Base-by-base conservation (phyloP, 2,113 vertebrate genomes). In the Antidorcas marsupialis region DNA sequence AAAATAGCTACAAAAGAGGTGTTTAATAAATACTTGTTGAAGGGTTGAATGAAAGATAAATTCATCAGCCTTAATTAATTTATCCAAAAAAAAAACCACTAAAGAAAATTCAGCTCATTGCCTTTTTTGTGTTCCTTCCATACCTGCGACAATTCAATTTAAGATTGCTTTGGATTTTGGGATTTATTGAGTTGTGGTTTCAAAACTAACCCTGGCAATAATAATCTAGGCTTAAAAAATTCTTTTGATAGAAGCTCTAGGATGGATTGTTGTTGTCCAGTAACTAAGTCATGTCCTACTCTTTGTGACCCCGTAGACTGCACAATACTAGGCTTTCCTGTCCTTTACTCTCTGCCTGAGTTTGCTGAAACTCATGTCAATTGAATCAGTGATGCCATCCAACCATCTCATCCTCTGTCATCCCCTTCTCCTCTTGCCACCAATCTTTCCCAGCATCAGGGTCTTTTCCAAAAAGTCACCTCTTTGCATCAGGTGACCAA, bases 21-120 rank as follows among this genome's bases (percentile, higher is more conserved):
- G 67, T 45, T 89, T 94, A 67, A 78, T 89, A 94, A 89, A 30
- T 78, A 81, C 50, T 57, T 94, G n/a, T 86, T 91, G 43, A 95
- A 89, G 33, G 27, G 8, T 82, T 89, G 9, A 89, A 47, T 74
- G 30, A 78, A 89, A 64, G 39, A 14, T 59, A 83, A 94, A 28
- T 45, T 7, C 9, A 59, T 96, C 10, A 89, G 27, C 59, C 36
- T 74, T 59, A 83, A 7, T 45, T 47, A 39, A 89, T 33, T 92
- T 94, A 78, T 13, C 25, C 12, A 71, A 95, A 13, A 83, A 4
- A 10, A 89, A 45, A 45, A 45, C 6, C 30, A 55, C 11, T 89
- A 53, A 64, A 28, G 55, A 62, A 95, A 95, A 55, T 16, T 39
- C 15, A 89, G 1, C 13, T 67, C 3, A 36, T 23, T 90, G 25